A percentile compares a stretch with the other conserved stretches of the same genome.
Evolutionary conservation across 1,140 invertebrate species (phyloP).

Genomic region (Oreohelix idahoensis): DNA sequence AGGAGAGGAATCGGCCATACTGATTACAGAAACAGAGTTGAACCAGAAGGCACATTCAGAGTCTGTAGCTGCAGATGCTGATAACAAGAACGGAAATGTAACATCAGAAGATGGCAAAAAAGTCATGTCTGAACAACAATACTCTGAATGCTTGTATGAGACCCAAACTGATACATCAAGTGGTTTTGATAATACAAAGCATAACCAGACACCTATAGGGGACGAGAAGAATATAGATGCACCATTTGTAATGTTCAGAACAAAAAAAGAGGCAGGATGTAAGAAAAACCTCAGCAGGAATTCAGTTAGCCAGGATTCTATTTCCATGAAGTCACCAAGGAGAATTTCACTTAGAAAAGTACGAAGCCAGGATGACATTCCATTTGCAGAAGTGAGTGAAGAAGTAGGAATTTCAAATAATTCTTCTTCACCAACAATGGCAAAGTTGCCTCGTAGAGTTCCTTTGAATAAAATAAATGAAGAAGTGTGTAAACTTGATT

Average conservation of each 20-base stretch:
- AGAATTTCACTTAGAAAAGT: slow-evolving; percentile 28
- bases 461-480: slow-evolving; percentile 31
- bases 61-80: not conserved
- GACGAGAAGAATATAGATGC: not conserved
- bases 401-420: not conserved
- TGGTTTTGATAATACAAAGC: not conserved
- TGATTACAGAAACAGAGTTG: not conserved
- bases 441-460: slow-evolving; percentile 10
- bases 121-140: not conserved
- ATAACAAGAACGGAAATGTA: not conserved
- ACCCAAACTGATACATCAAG: not conserved
- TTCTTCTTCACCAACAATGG: not conserved
- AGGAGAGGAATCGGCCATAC: not conserved
- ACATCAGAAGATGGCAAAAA: not conserved
- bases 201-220: not conserved
- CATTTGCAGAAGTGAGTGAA: not conserved
- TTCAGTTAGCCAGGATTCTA: not conserved
- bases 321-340: not conserved
- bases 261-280: not conserved
- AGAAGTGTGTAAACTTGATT: not conserved
- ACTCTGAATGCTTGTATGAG: not conserved
- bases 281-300: not conserved
- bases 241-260: slow-evolving; percentile 24
- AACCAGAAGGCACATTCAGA: not conserved
- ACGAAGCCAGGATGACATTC: slow-evolving; percentile 24